These are phyloP conservation scores for Scomber japonicus DNA, from an alignment of 2,113 vertebrate genomes.

Conservation along the genomic window DNA sequence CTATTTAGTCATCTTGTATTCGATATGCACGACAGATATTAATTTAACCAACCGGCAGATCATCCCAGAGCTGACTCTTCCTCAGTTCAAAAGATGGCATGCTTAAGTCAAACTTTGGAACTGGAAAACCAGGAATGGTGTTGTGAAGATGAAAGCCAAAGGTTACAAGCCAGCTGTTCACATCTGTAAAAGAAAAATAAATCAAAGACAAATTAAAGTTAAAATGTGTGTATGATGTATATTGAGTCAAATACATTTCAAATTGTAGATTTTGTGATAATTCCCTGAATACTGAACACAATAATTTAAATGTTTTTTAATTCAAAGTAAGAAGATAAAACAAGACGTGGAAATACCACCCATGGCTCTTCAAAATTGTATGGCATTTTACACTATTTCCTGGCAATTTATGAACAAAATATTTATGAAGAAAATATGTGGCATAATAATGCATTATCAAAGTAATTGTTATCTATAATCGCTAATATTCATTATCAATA, in stretches of 20 bases:
- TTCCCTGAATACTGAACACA: background rate
- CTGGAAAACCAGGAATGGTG: slow-evolving; percentile 95
- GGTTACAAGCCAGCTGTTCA: slow-evolving; percentile 99
- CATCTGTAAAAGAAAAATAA: slow-evolving; percentile 84
- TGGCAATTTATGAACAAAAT: background rate
- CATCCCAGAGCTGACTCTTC: slow-evolving; percentile 98
- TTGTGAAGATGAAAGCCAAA: slow-evolving; percentile 99
- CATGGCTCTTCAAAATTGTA: background rate
- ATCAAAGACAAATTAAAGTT: background rate
- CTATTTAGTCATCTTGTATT: background rate
- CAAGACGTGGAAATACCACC: too few species aligned
- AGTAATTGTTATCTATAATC: too few species aligned
- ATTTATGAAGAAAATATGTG: background rate
- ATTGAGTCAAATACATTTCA: background rate
- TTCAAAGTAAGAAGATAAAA: background rate
- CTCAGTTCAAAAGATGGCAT: slow-evolving; percentile 94
- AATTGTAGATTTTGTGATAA: too few species aligned
- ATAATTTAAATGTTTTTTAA: background rate
- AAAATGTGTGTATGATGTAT: background rate
- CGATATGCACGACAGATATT: slow-evolving; percentile 1
- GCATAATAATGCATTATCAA: background rate
- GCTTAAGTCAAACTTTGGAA: slow-evolving; percentile 94
- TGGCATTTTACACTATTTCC: background rate
- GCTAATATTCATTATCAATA: background rate
- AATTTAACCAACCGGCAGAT: slow-evolving; percentile 90